phyloP scores from a whole-genome alignment of 2,113 vertebrate species.

The Rhinogobius similis region DNA sequence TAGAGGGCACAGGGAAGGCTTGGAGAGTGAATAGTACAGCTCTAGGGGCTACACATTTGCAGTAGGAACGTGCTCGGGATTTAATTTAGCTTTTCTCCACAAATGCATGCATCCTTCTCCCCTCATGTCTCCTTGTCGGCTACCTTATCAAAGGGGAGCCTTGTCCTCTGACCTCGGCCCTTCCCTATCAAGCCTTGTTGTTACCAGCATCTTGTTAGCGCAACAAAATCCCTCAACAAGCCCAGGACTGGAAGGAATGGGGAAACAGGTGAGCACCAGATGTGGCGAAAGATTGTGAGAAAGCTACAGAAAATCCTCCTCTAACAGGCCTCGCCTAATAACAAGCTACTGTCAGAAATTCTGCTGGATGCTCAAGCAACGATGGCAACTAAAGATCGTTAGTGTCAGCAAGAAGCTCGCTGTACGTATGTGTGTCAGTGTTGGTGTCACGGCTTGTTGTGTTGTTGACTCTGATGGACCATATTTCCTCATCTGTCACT shows the following conservation, averaged over 20 bases:
- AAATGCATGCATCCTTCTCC: background rate
- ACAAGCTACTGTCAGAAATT: constrained; percentile 57
- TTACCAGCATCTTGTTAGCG: constrained; percentile 36
- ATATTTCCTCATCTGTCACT: constrained; percentile 44
- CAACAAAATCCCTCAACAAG: constrained; percentile 8
- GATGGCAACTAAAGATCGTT: constrained; percentile 50
- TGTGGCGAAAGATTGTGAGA: background rate
- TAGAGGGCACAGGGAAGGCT: constrained; percentile 6
- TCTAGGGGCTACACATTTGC: constrained; percentile 27
- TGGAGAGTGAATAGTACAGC: constrained; percentile 12
- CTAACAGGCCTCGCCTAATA: constrained; percentile 48
- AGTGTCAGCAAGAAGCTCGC: constrained; percentile 41
- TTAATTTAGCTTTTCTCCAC: constrained; percentile 22
- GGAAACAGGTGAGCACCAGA: constrained; percentile 1
- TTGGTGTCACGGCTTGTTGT: constrained; percentile 25
- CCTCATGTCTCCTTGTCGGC: constrained; percentile 5
- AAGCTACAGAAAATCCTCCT: constrained; percentile 18
- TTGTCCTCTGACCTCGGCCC: constrained; percentile 40
- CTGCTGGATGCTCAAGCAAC: constrained; percentile 18
- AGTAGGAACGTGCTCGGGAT: constrained; percentile 25
- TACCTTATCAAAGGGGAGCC: constrained; percentile 28
- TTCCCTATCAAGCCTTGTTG: constrained; percentile 21
- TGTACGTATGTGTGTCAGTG: constrained; percentile 5
- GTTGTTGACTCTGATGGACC: constrained; percentile 43
- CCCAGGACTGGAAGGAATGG: constrained; percentile 9